Percentiles rank a stretch among this genome's conserved stretches.
These are phyloP conservation scores for Rhagophthalmus giganteus DNA, from an alignment of 2,888 invertebrate genomes.

Conservation along the genomic window DNA sequence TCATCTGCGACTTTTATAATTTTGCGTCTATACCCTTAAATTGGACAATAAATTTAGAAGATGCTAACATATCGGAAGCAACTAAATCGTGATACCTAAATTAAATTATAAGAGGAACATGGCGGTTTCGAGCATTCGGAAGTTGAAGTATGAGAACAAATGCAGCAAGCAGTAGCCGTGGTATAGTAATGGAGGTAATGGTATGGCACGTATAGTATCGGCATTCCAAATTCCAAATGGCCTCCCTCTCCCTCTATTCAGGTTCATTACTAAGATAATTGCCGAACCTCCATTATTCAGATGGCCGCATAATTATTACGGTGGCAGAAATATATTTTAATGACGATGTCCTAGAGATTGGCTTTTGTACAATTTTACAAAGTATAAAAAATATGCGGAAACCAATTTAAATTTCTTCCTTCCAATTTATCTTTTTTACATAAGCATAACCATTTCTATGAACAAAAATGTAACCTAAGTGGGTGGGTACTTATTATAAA, in stretches of 20 bases:
- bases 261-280: constrained; percentile 34
- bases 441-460: no score
- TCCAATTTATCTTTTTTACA: no score
- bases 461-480: no score
- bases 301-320: constrained; percentile 36
- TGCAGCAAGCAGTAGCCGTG: constrained; percentile 13
- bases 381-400: no score
- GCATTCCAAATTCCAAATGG: constrained; percentile 27
- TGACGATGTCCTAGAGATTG: no score
- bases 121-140: constrained; percentile 4
- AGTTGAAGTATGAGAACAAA: constrained; percentile 14
- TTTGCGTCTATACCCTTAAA: no score
- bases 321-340: constrained; percentile 17
- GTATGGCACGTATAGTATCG: constrained; percentile 22
- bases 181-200: constrained; percentile 23
- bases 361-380: no score
- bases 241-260: constrained; percentile 16
- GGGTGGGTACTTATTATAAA: no score
- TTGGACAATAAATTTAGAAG: constrained; percentile 3
- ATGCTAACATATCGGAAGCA: constrained; percentile 6
- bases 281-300: constrained; percentile 34
- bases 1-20: no score
- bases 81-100: constrained; percentile 18
- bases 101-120: constrained; percentile 19
- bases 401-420: no score